Evolutionary conservation across 2,113 vertebrate genomes (phyloP).

Genomic region (Amphiprion ocellaris): DNA sequence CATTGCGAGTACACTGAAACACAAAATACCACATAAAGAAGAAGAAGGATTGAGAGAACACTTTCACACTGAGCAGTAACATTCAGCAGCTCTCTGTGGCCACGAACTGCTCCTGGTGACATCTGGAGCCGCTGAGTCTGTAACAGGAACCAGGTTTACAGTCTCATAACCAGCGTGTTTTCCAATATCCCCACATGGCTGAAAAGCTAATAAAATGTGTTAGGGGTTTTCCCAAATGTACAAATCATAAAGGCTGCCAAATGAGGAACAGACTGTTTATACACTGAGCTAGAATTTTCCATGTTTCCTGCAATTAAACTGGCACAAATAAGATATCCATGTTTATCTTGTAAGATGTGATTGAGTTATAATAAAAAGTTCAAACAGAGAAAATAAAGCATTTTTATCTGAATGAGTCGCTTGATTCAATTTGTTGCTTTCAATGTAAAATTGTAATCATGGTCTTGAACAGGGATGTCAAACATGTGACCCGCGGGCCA

Average conservation of each 20-base stretch:
- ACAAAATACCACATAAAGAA: neutral
- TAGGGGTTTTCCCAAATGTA: constrained; percentile 21
- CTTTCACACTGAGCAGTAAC: constrained; percentile 46
- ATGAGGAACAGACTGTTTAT: constrained; percentile 19
- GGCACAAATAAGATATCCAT: neutral
- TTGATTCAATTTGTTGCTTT: neutral
- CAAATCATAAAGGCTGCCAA: constrained; percentile 13
- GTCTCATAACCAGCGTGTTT: constrained; percentile 23
- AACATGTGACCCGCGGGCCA: too few relatives aligned
- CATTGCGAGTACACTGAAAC: neutral
- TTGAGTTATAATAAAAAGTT: too few relatives aligned
- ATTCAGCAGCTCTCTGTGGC: constrained; percentile 56
- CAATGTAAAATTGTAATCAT: neutral
- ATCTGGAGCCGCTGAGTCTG: constrained; percentile 17
- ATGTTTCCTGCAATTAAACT: neutral
- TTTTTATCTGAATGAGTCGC: too few relatives aligned
- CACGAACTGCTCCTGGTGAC: constrained; percentile 31
- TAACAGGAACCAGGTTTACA: constrained; percentile 18
- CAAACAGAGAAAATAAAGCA: too few relatives aligned
- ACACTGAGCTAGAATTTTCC: neutral
- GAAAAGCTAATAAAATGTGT: constrained; percentile 2
- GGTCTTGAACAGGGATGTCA: too few relatives aligned
- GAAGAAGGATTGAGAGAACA: neutral
- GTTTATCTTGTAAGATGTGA: neutral
- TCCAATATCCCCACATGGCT: neutral